Evolutionary conservation across 2,113 vertebrate species (phyloP).

Genomic region (Stictonetta naevosa): DNA sequence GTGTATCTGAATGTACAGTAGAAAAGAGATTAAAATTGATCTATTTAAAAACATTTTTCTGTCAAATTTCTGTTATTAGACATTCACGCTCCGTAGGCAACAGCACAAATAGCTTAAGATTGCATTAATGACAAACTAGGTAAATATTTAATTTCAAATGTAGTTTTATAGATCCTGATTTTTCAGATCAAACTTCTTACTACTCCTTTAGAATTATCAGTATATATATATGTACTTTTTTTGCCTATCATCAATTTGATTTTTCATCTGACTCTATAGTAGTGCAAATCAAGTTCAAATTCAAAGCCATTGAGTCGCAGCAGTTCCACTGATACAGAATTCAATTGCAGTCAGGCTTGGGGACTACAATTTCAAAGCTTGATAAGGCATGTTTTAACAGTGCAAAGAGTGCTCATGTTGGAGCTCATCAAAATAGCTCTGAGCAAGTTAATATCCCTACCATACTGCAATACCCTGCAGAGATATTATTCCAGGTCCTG

Average conservation of each 20-base stretch:
- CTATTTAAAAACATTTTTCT: neutral
- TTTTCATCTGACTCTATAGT: neutral
- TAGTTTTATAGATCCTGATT: neutral
- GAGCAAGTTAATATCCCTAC: neutral
- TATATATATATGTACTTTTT: no score
- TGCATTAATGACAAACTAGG: neutral
- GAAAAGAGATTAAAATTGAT: neutral
- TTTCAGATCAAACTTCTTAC: neutral
- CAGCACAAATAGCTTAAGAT: neutral
- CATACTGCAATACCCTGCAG: neutral
- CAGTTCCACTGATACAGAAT: neutral
- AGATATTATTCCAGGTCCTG: neutral
- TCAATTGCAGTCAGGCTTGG: neutral
- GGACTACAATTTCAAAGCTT: neutral
- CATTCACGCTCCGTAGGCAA: neutral
- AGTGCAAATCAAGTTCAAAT: neutral
- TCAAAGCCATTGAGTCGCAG: neutral
- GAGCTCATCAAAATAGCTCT: neutral
- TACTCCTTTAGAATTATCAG: neutral
- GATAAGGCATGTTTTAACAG: neutral
- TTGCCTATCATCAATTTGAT: neutral
- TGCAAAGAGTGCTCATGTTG: rapidly evolving
- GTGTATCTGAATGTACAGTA: neutral
- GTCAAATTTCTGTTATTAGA: neutral
- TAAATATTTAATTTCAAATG: neutral